These are phyloP conservation scores for Acromyrmex heyeri DNA, from an alignment of 1,140 invertebrate species.

Conservation along the genomic window DNA sequence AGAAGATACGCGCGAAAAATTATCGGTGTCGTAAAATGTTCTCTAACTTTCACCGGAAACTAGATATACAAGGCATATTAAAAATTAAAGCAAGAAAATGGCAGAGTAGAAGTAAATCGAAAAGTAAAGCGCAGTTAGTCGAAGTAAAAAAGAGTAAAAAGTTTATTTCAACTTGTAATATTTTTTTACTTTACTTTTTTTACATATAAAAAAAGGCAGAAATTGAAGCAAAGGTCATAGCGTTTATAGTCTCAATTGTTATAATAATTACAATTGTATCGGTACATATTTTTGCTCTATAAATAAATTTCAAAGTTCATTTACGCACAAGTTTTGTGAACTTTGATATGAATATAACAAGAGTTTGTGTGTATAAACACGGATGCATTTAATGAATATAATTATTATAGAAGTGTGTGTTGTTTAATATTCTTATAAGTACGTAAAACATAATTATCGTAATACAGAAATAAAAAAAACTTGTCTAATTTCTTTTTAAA, in stretches of 20 bases:
- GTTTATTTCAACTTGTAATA: neutral
- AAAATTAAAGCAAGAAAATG: neutral
- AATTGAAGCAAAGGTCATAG: neutral
- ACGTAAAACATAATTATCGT: neutral
- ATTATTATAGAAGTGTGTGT: too few species aligned
- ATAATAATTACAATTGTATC: neutral
- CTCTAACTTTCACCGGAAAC: slow-evolving; percentile 9
- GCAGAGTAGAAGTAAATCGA: neutral
- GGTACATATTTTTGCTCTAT: neutral
- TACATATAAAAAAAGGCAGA: neutral
- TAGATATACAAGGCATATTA: neutral
- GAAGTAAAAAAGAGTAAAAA: slow-evolving; percentile 1
- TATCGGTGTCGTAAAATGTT: neutral
- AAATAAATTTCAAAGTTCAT: neutral
- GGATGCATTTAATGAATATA: neutral
- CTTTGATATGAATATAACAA: neutral
- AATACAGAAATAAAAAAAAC: neutral
- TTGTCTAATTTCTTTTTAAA: neutral
- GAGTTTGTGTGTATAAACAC: neutral
- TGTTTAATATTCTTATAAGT: neutral
- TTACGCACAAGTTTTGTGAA: neutral
- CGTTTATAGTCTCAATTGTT: neutral
- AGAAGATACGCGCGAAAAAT: neutral
- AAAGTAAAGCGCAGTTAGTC: neutral
- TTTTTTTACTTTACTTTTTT: neutral